A percentile compares a stretch with the other conserved stretches of the same genome.
These are phyloP conservation scores for Halcyon malimbica DNA, from an alignment of 2,113 vertebrate species.

Conservation along the genomic window DNA sequence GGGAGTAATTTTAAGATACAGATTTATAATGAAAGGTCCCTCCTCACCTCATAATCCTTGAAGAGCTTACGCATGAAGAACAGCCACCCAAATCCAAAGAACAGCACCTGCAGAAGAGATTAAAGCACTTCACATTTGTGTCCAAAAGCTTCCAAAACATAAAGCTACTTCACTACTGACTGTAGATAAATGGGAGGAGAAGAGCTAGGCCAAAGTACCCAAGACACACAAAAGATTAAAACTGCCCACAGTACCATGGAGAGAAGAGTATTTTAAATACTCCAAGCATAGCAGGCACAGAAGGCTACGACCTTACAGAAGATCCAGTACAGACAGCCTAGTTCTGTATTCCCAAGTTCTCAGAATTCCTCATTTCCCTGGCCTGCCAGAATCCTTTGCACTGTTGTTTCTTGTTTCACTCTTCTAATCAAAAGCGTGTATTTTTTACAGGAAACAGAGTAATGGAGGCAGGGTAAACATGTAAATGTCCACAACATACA, in stretches of 20 bases:
- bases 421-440: background rate
- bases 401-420: background rate
- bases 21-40: background rate
- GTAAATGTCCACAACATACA: background rate
- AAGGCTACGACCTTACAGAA: rapidly evolving
- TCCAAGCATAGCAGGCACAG: background rate
- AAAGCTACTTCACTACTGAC: background rate
- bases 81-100: slow-evolving; percentile 98
- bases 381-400: background rate
- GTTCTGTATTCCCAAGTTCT: background rate
- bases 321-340: background rate
- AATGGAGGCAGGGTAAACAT: background rate
- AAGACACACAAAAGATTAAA: background rate
- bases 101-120: slow-evolving; percentile 84
- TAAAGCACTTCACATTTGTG: background rate
- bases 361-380: background rate
- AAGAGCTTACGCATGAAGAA: slow-evolving; percentile 97
- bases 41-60: slow-evolving; percentile 95
- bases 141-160: background rate
- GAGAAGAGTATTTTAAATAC: background rate
- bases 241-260: rapidly evolving
- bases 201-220: background rate
- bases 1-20: background rate
- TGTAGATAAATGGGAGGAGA: background rate
- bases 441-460: background rate